phyloP scores from a whole-genome alignment of 2,797 vertebrate genomes.

The Smutsia temminckii region DNA sequence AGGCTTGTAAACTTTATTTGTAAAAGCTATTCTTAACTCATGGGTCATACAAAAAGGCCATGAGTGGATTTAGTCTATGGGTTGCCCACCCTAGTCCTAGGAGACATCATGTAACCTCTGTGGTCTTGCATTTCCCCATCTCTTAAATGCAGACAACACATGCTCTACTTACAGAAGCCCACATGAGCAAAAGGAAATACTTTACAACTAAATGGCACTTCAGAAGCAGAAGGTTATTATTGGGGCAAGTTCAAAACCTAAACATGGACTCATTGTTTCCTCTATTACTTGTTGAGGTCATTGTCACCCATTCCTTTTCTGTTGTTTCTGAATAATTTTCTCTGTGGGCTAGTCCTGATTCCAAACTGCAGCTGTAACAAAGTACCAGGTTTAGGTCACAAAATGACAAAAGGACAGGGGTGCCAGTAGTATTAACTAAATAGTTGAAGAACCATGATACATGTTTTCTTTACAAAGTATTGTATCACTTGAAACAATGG shows the following conservation, averaged over 20 bases:
- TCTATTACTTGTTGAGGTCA: background rate
- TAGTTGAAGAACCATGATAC: background rate
- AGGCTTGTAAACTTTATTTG: background rate
- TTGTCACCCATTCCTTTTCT: background rate
- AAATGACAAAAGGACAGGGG: background rate
- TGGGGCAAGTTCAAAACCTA: background rate
- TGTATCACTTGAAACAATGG: background rate
- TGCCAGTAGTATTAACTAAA: background rate
- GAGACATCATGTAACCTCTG: background rate
- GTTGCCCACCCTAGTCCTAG: background rate
- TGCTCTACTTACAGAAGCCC: background rate
- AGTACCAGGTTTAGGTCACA: background rate
- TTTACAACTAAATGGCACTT: background rate
- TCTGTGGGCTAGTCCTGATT: background rate
- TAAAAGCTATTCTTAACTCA: background rate
- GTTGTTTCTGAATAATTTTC: conserved; percentile 13
- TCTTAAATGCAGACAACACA: background rate
- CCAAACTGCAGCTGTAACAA: background rate
- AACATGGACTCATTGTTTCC: background rate
- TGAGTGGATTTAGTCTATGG: background rate
- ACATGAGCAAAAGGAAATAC: background rate
- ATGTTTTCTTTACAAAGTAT: background rate
- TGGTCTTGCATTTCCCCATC: background rate
- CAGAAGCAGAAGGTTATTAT: background rate
- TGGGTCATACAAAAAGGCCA: background rate